Conservation (phyloP, 64 coral and sea anemone genomes). For the Montipora cactus region DNA sequence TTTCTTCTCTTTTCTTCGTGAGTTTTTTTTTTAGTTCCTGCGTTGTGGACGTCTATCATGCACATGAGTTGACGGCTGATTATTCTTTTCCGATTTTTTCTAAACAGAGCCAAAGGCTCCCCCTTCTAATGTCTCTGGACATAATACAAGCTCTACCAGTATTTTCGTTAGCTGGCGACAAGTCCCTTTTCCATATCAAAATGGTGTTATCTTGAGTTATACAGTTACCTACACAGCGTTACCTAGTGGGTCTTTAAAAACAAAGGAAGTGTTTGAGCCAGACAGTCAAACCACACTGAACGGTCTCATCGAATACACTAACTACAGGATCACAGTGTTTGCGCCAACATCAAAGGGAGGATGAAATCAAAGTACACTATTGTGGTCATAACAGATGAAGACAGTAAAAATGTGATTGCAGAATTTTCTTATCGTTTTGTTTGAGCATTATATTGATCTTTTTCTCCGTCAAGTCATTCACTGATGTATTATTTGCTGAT, state of each 20-base stretch:
- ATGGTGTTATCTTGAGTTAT: not conserved
- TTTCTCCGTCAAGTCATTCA: not conserved
- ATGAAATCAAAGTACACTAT: not conserved
- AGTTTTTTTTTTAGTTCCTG: too few species aligned
- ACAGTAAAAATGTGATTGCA: not conserved
- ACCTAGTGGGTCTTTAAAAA: not conserved
- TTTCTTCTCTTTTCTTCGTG: too few species aligned
- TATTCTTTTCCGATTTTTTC: not conserved
- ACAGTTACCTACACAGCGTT: not conserved
- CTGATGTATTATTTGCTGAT: too few species aligned
- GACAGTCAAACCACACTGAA: not conserved
- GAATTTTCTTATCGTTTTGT: not conserved
- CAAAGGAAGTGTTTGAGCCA: not conserved
- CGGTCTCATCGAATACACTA: not conserved
- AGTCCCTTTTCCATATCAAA: not conserved
- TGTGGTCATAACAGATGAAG: not conserved
- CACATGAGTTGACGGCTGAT: too few species aligned
- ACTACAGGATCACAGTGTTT: conserved; percentile 26
- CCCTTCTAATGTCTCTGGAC: too few species aligned
- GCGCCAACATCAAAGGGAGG: not conserved
- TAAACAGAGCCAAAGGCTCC: too few species aligned
- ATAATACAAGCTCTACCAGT: too few species aligned
- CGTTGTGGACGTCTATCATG: too few species aligned
- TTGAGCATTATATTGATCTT: not conserved
- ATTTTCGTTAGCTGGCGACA: too few species aligned